Evolutionary conservation across 2,113 vertebrate species (phyloP), one percentile per base, ranked within the genome.

Genomic region (Perognathus longimembris): DNA sequence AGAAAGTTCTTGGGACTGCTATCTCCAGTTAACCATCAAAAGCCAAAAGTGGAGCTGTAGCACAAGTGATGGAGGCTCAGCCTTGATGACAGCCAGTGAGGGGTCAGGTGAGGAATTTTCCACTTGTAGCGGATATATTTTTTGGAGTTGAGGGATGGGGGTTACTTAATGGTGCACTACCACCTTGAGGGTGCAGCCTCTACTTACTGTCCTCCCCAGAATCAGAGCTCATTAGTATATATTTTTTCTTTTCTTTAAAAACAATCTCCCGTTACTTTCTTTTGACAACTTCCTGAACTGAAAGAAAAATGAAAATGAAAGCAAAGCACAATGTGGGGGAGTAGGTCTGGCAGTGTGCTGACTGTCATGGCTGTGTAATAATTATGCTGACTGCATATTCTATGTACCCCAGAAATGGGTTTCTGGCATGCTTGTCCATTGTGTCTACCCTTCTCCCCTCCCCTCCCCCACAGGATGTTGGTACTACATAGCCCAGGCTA

Each of bases 291-390:
- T 95, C 88, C 79, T 93, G 76, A 45, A 75, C 34, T 82, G 76
- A 63, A 71, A 95, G 15, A 54, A 54, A 54, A 96, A 86, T 0
- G 57, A 95, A 95, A 97, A 88, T 0, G 90, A 96, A 96, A 96
- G 80, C 50, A 73, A 83, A 54, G 50, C 50, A 54, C 1, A 15
- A 18, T 18, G 50, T 17, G 50, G 50, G 50, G 50, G 17, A 15
- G 50, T 18, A 18, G 15, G 50, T 54, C 2, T 54, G 6, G 45
- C 6, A 5, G 50, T 17, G 1, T 3, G 38, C 18, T 54, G 78
- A 38, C 32, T 0, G 34, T 57, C 73, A 26, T 0, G 0, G 36
- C n/a, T 38, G 30, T 70, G 50, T 26, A 36, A 1, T 18, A 61
- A 89, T 36, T 70, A 84, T 42, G 50, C 11, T 54, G 50, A 54